Base-by-base conservation (phyloP, 2,113 vertebrate species). In the Budorcas taxicolor region DNA sequence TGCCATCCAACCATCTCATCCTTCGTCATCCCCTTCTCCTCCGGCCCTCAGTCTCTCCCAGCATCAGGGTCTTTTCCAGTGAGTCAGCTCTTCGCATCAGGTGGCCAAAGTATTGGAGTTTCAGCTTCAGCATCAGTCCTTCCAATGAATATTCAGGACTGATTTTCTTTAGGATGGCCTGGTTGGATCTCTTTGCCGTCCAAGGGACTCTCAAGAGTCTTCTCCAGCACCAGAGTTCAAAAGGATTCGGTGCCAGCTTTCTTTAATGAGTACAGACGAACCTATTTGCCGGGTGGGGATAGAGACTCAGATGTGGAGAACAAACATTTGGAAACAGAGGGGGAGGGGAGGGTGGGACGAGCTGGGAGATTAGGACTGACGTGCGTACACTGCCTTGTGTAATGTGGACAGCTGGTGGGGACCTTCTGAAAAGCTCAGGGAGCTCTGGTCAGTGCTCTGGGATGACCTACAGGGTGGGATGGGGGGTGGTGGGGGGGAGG, bases 401-500 rank as follows among this genome's bases (percentile, higher is more conserved):
- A 74, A 13, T 7, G 11, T 43, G 6, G 71, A 25, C n/a, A 13
- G 64, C 64, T 21, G n/a, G n/a, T 23, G 36, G n/a, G 36, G 36
- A 25, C 21, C 67, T 74, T 21, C n/a, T 40, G 21, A 3, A 13
- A 74, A 40, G 36, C 67, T 36, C 11, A 40, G 7, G 29, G 71
- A 7, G 21, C 71, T 74, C 67, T 3, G 36, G 21, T 7, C 36
- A 43, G 10, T 7, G 21, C 71, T 43, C 21, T 43, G 71, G 13
- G 71, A 43, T 43, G 71, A 7, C 71, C 36, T 76, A 7, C 21
- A 43, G 36, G n/a, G n/a, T 11, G 67, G n/a, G n/a, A 36, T 11
- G 33, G 10, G 2, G n/a, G 14, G 15, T 7, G 15, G 3, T 3
- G 29, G 5, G 12, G 8, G 21, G 10, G 36, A 6, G 21, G 21